Evolutionary conservation across 2,888 invertebrate genomes (phyloP).

Genomic region (Drosophila pseudotakahashii): DNA sequence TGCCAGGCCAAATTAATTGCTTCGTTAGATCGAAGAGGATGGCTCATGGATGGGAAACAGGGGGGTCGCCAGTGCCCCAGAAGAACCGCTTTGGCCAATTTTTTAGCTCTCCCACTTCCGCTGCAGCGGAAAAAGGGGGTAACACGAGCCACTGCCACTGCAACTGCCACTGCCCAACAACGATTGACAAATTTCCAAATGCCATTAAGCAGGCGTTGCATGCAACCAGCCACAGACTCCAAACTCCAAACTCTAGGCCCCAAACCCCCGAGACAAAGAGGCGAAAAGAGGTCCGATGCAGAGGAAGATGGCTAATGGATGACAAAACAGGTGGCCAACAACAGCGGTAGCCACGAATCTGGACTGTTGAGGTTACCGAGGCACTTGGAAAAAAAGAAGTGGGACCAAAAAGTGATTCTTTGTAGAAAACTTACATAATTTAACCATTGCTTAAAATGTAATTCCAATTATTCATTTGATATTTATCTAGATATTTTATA

Average conservation of each 20-base stretch:
- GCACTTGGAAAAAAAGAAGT: background rate
- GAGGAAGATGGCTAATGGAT: conserved; percentile 42
- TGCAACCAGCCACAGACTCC: conserved; percentile 50
- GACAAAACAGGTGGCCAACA: conserved; percentile 60
- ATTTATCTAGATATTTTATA: no score
- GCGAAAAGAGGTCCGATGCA: conserved; percentile 12
- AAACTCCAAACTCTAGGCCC: background rate
- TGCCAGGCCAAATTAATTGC: conserved; percentile 78
- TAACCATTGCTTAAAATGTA: no score
- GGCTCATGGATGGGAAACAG: background rate
- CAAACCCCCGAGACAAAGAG: conserved; percentile 13
- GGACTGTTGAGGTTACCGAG: background rate
- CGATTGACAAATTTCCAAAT: conserved; percentile 79
- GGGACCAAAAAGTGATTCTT: no score
- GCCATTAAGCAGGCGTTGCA: conserved; percentile 79
- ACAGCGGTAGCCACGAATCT: conserved; percentile 23
- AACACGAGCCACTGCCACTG: conserved; percentile 15
- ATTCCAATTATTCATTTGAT: no score
- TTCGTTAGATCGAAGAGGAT: conserved; percentile 70
- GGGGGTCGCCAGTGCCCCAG: conserved; percentile 10
- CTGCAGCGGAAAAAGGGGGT: conserved; percentile 40
- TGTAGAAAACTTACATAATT: no score
- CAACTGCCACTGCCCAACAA: conserved; percentile 51
- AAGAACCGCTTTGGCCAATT: conserved; percentile 66
- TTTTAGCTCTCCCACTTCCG: conserved; percentile 66